Base-by-base conservation (phyloP, 2,113 vertebrate species). In the Lampris megalopsis region DNA sequence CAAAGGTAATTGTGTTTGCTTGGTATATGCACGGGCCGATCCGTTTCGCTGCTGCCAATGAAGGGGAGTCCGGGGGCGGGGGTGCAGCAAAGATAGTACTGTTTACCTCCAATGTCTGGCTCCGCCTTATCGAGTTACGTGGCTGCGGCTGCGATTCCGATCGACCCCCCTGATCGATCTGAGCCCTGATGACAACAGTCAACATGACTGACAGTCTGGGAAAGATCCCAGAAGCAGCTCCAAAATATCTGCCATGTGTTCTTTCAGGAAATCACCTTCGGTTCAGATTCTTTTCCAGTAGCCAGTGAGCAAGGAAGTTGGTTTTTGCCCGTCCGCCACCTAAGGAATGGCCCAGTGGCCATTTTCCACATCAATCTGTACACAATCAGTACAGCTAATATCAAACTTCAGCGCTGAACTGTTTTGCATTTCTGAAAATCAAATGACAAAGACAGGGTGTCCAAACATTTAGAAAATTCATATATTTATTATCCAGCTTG, bases 101-200 rank as follows among this genome's bases (percentile, higher is more conserved):
- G 90, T 93, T 92, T 93, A 88, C 89, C 81, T 89, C 87, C 71
- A 82, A 77, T 87, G 88, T 91, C 91, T 93, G 86, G 85, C 91
- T 92, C 80, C 87, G 73, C 76, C 77, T 94, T 92, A 94, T 94
- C 81, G 83, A 93, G 92, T 94, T 94, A 94, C 68, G 76, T 83
- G 83, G 90, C 84, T 66, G 76, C 85, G 83, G 71, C 84, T 75
- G 63, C 84, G 60, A 78, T 81, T 88, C 81, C 76, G 81, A 82
- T 80, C 69, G 82, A 80, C 71, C 75, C 71, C 75, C 50, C 80
- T 90, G 91, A 94, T 94, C 71, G 90, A 92, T 92, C 77, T 42
- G 84, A 62, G 87, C 88, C 77, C 82, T 81, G 89, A 93, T 91
- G 83, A 85, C 76, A 36, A 84, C 79, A 84, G 90, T 88, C 90